Base-by-base conservation (phyloP, 2,888 invertebrate species). In the Chloromyia formosa region DNA sequence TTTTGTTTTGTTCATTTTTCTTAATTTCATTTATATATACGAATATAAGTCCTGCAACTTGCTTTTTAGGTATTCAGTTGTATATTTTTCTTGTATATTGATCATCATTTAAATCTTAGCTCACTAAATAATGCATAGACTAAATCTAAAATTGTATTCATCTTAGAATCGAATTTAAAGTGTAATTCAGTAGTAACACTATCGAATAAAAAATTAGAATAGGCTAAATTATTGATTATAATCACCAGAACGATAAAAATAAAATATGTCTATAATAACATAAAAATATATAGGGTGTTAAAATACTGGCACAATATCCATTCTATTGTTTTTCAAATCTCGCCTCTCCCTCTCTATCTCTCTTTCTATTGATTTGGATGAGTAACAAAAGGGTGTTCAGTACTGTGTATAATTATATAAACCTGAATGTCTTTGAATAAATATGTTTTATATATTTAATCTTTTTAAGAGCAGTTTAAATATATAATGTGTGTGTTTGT, bases 271-370 rank as follows among this genome's bases (percentile, higher is more conserved):
- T 35, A 35, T 35, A 35, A 35, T 7, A 35, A 4, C 2, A 35
- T 4, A 35, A 35, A 35, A 35, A 35, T 35, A 7, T 35, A 35
- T 35, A 35, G n/a, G n/a, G n/a, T 42, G 20, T 40, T 4, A 71
- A 71, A 71, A 71, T 71, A 71, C 71, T 71, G 71, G 71, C 71
- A 71, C 56, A 71, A 56, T 56, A 71, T 71, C 71, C 71, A 58
- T 56, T 56, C 71, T 71, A 71, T 71, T 71, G 71, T 18, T 56
- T 49, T 49, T 45, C 16, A n/a, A n/a, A n/a, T n/a, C n/a, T n/a
- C n/a, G n/a, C n/a, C n/a, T n/a, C n/a, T n/a, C n/a, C n/a, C n/a
- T n/a, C n/a, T n/a, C n/a, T n/a, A 1, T 64, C 14, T 61, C 23
- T 18, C 42, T 42, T 45, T 27, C 45, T 66, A 22, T 66, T 49